Conservation (phyloP, 1,140 invertebrate species). For the Callitettix versicolor region DNA sequence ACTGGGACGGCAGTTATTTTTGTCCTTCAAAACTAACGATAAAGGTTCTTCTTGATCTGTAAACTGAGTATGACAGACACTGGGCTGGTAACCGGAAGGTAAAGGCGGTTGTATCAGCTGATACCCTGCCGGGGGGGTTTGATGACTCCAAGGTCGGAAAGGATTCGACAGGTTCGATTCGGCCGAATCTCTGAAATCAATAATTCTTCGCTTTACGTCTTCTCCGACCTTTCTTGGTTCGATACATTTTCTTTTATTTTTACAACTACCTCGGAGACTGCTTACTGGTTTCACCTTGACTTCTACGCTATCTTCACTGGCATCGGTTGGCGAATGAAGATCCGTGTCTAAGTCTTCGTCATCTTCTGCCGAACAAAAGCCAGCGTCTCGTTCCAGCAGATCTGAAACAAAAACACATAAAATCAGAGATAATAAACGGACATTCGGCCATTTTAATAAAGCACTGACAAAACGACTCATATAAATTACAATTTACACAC, state of each 20-base stretch:
- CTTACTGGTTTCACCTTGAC: slow-evolving; percentile 51
- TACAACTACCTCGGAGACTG: slow-evolving; percentile 34
- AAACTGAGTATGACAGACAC: neutral
- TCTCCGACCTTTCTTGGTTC: slow-evolving; percentile 48
- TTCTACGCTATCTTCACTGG: slow-evolving; percentile 65
- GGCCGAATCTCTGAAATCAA: slow-evolving; percentile 28
- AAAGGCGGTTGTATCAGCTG: too few species aligned
- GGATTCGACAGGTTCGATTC: slow-evolving; percentile 30
- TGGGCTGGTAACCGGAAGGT: slow-evolving; percentile 9
- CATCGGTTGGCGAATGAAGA: slow-evolving; percentile 45
- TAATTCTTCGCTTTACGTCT: slow-evolving; percentile 12
- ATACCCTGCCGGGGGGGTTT: slow-evolving; percentile 23
- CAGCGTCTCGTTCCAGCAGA: slow-evolving; percentile 37
- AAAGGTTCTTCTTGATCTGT: slow-evolving; percentile 34
- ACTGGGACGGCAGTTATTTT: neutral
- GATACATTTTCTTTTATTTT: slow-evolving; percentile 58
- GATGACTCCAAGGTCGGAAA: slow-evolving; percentile 44
- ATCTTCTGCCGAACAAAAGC: slow-evolving; percentile 50
- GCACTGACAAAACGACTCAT: too few species aligned
- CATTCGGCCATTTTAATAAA: too few species aligned
- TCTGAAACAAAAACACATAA: slow-evolving; percentile 9
- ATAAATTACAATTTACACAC: too few species aligned
- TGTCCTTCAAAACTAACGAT: slow-evolving; percentile 31
- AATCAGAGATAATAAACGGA: too few species aligned
- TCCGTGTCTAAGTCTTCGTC: slow-evolving; percentile 48